Base-by-base conservation (phyloP, 2,888 invertebrate species). In the Agrotis exclamationis region DNA sequence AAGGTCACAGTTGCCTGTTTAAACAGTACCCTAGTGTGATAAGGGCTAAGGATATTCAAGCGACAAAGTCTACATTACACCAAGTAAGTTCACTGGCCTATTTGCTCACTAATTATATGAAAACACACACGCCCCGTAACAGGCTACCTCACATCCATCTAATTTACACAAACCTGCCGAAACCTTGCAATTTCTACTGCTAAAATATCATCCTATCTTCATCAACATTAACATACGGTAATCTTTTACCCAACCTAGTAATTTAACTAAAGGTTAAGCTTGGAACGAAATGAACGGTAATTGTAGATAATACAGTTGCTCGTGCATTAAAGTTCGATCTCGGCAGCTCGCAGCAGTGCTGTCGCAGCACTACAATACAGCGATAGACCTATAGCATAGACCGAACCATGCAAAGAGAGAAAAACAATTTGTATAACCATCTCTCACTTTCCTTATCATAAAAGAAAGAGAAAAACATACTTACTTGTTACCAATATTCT, bases 231-330 rank as follows among this genome's bases (percentile, higher is more conserved):
- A 22, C 24, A 20, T 11, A 60, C 3, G 22, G 11, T 45, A 51
- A 76, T 57, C 70, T 75, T 70, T 24, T 16, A 44, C 28, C 22
- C 9, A 33, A 63, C 39, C 5, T 28, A 44, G n/a, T n/a, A 56
- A 64, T 69, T 71, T 70, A 20, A 64, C 51, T 22, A 33, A 69
- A 69, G 22, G 33, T 51, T 28, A 50, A 24, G 28, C 28, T 70
- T n/a, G 28, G n/a, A n/a, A 57, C 16, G 18, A 72, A 62, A 58
- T 73, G 22, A 48, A 45, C 9, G 5, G 62, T 63, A 68, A 79
- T 60, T 63, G 28, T 59, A n/a, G n/a, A n/a, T n/a, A 33, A 28
- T 33, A 22, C 54, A 63, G 11, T 54, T 48, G 22, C 44, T 53
- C 47, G n/a, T 50, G 18, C 24, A 58, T 53, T 57, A 51, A 33